These are phyloP conservation scores for Apantesis nais DNA, from an alignment of 2,888 invertebrate genomes.

Conservation along the genomic window DNA sequence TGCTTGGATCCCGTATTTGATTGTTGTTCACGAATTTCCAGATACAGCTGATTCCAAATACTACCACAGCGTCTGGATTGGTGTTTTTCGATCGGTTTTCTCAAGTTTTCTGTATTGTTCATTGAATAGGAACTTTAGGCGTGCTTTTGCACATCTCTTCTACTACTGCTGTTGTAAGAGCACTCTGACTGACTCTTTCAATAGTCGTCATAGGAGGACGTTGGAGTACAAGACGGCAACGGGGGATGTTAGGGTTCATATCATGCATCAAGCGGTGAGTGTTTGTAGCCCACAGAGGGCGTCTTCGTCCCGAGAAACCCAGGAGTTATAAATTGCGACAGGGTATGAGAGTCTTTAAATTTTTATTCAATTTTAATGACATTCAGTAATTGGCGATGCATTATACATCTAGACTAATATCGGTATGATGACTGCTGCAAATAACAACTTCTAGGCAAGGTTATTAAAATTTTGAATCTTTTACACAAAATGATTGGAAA, in stretches of 20 bases:
- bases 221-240: slow-evolving; percentile 72
- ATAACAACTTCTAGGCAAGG: slow-evolving; percentile 6
- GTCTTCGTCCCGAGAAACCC: slow-evolving; percentile 48
- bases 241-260: slow-evolving; percentile 90
- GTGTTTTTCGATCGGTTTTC: slow-evolving; percentile 88
- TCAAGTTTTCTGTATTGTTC: slow-evolving; percentile 87
- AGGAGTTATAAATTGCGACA: slow-evolving; percentile 45
- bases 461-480: slow-evolving; percentile 15
- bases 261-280: slow-evolving; percentile 79
- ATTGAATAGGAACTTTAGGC: slow-evolving; percentile 89
- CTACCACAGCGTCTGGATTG: slow-evolving; percentile 89
- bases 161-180: slow-evolving; percentile 93
- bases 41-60: slow-evolving; percentile 81
- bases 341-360: not conserved
- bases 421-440: slow-evolving; percentile 12
- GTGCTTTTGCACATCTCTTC: slow-evolving; percentile 90
- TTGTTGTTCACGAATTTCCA: slow-evolving; percentile 84
- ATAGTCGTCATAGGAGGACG: slow-evolving; percentile 83
- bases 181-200: slow-evolving; percentile 86
- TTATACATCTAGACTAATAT: not conserved
- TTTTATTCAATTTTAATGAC: not conserved
- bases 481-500: slow-evolving; percentile 11
- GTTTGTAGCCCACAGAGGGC: slow-evolving; percentile 77
- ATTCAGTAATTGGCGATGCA: not conserved
- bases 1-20: slow-evolving; percentile 89